These are phyloP conservation scores for Smittia aterrima DNA, from an alignment of 2,888 invertebrate genomes.

Conservation along the genomic window DNA sequence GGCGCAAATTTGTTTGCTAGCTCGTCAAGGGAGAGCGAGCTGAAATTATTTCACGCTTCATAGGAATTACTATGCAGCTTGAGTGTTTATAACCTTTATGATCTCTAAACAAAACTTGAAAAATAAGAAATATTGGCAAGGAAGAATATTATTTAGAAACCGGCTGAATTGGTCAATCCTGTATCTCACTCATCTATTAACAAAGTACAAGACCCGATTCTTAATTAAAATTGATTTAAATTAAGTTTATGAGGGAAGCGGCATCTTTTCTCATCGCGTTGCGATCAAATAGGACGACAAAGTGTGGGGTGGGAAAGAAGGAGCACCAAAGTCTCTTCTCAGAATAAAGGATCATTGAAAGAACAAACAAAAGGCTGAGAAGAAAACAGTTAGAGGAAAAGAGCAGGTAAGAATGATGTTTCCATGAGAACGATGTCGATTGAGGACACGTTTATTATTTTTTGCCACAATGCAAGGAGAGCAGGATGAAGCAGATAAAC, in stretches of 20 bases:
- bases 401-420: conserved; percentile 23
- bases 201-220: neutral
- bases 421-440: conserved; percentile 26
- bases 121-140: conserved; percentile 1
- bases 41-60: neutral
- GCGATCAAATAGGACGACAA: neutral
- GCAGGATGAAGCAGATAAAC: conserved; percentile 40
- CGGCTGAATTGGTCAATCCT: neutral
- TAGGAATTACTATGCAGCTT: neutral
- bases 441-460: neutral
- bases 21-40: neutral
- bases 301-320: conserved; percentile 36
- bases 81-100: neutral
- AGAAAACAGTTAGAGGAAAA: conserved; percentile 32
- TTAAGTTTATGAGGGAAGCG: conserved; percentile 30
- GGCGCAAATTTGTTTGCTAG: conserved; percentile 6
- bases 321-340: conserved; percentile 1
- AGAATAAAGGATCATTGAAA: conserved; percentile 13
- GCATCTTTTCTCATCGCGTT: neutral
- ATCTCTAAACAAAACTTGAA: conserved; percentile 24
- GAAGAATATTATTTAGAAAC: neutral
- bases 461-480: conserved; percentile 26
- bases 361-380: conserved; percentile 20
- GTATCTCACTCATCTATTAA: neutral
- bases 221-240: conserved; percentile 31